These are phyloP conservation scores for Labeo catla DNA, from an alignment of 2,113 vertebrate genomes.

Conservation along the genomic window DNA sequence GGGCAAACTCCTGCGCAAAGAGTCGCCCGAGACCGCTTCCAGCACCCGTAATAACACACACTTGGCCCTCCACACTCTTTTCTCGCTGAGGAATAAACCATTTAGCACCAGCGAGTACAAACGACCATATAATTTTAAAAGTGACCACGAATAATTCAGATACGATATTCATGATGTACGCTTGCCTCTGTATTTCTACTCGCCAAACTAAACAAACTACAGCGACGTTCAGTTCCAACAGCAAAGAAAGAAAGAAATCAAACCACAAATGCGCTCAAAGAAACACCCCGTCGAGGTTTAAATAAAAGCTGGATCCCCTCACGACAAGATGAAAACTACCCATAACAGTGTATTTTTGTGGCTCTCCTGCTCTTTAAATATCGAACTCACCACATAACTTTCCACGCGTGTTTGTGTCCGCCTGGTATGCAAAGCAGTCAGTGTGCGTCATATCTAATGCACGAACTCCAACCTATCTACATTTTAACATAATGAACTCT, in stretches of 20 bases:
- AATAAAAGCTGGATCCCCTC: neutral
- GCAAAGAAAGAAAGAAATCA: conserved; percentile 2
- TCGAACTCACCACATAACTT: neutral
- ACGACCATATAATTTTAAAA: conserved; percentile 85
- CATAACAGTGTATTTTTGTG: neutral
- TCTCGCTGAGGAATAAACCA: conserved; percentile 85
- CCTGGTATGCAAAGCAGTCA: neutral
- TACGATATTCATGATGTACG: conserved; percentile 79
- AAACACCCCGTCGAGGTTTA: neutral
- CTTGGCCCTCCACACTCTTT: conserved; percentile 86
- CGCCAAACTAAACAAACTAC: neutral
- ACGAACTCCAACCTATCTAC: neutral
- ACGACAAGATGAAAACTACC: neutral
- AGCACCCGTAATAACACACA: conserved; percentile 86
- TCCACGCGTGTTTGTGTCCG: neutral
- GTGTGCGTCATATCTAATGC: neutral
- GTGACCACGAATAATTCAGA: conserved; percentile 84
- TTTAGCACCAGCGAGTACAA: conserved; percentile 82
- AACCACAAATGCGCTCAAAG: neutral
- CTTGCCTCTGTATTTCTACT: neutral
- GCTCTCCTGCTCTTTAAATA: conserved; percentile 36
- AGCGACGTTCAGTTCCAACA: neutral
- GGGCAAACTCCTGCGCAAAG: conserved; percentile 86
- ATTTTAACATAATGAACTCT: neutral
- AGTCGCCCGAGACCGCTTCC: conserved; percentile 86